Conservation (phyloP, 2,888 invertebrate species). For the Smittia aterrima region DNA sequence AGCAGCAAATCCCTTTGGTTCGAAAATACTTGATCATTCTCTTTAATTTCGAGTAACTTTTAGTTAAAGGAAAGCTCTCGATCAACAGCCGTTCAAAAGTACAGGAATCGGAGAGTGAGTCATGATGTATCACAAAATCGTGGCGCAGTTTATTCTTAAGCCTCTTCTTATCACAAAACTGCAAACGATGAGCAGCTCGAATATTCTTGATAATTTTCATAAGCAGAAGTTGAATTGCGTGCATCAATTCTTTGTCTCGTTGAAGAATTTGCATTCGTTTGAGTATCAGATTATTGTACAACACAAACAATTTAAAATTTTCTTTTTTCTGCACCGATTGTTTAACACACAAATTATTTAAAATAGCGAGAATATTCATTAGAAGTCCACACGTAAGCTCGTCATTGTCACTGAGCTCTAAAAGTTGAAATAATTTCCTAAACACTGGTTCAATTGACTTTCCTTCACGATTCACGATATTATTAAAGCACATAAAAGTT, state of each 20-base stretch:
- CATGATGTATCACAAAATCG: background rate
- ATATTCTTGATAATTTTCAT: background rate
- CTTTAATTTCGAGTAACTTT: background rate
- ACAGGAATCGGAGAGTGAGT: background rate
- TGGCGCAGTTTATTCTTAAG: background rate
- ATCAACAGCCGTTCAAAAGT: constrained; percentile 26
- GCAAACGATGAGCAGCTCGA: background rate
- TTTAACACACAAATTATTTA: background rate
- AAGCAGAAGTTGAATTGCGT: background rate
- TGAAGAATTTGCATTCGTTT: background rate
- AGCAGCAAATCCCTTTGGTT: constrained; percentile 51
- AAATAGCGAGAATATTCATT: background rate
- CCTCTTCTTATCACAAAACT: background rate
- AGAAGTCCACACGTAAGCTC: constrained; percentile 47
- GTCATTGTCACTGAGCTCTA: constrained; percentile 46
- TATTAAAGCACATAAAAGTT: constrained; percentile 49
- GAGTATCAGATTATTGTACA: background rate
- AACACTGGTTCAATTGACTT: constrained; percentile 42
- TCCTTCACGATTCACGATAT: constrained; percentile 46
- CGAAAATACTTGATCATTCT: constrained; percentile 44
- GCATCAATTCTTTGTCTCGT: background rate
- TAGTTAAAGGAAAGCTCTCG: background rate
- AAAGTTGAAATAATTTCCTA: constrained; percentile 45
- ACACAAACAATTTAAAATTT: background rate
- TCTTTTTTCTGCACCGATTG: background rate